phyloP scores from a whole-genome alignment of 2,113 vertebrate species.

The Pangasianodon gigas region DNA sequence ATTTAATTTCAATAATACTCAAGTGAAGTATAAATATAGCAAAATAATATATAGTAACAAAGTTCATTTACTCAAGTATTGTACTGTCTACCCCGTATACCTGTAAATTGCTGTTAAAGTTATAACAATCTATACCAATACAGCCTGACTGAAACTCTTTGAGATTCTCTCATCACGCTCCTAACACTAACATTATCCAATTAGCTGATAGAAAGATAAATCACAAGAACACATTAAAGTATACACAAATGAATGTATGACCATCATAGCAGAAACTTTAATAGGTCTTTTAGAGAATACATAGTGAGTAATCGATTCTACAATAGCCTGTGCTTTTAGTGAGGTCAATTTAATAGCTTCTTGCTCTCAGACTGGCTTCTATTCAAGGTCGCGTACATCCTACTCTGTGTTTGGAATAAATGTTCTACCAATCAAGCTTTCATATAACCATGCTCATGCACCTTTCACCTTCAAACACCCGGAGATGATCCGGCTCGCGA shows the following conservation, averaged over 20 bases:
- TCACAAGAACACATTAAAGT: neutral
- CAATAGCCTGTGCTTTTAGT: slow-evolving; percentile 35
- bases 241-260: too few species aligned
- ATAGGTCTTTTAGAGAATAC: neutral
- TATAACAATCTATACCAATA: neutral
- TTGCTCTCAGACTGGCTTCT: slow-evolving; percentile 7
- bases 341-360: slow-evolving; percentile 8
- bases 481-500: neutral
- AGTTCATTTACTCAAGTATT: neutral
- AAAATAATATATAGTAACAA: too few species aligned
- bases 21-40: too few species aligned
- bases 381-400: slow-evolving; percentile 16
- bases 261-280: neutral
- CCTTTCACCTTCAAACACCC: slow-evolving; percentile 29
- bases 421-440: neutral
- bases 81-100: neutral
- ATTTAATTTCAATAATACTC: too few species aligned
- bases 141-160: neutral
- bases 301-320: slow-evolving; percentile 11
- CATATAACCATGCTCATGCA: neutral
- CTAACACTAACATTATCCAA: neutral
- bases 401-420: slow-evolving; percentile 26
- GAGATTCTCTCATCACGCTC: neutral
- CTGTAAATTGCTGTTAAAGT: neutral
- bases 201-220: too few species aligned